These are phyloP conservation scores for Nycticorax nycticorax DNA, from an alignment of 2,113 vertebrate genomes.

Conservation along the genomic window DNA sequence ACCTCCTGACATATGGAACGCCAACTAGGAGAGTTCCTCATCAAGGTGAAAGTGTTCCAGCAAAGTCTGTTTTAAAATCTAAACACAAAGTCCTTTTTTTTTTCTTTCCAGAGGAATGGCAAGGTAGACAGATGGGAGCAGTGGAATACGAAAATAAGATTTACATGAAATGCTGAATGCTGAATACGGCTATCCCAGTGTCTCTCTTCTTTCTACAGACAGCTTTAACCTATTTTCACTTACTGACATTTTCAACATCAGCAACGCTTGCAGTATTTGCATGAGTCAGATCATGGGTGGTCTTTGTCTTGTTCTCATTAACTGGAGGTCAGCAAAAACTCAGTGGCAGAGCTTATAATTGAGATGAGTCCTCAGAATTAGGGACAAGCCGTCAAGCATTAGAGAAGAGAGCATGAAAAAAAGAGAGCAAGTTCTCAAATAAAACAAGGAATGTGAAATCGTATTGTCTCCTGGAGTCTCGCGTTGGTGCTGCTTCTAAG, in stretches of 20 bases:
- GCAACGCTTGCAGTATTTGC: not conserved
- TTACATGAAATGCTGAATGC: not conserved
- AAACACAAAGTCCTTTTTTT: not conserved
- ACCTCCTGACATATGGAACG: not conserved
- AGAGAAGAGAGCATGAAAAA: not conserved
- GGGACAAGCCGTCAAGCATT: not conserved
- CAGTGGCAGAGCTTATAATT: not conserved
- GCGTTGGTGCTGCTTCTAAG: not conserved
- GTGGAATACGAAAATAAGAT: not conserved
- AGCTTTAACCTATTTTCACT: slow-evolving; percentile 11
- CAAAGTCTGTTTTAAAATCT: not conserved
- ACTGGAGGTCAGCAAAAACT: not conserved
- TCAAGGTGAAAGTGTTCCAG: not conserved
- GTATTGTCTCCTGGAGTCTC: not conserved
- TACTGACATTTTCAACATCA: not conserved
- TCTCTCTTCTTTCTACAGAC: not conserved
- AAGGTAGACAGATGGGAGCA: not conserved
- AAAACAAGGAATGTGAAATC: not conserved
- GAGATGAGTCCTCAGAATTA: not conserved
- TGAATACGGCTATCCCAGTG: not conserved
- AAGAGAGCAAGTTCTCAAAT: not conserved
- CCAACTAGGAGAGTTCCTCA: not conserved
- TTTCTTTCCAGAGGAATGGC: not conserved
- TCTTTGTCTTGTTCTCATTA: slow-evolving; percentile 31
- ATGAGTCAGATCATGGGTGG: not conserved